These are phyloP conservation scores for Philonicus albiceps DNA, from an alignment of 2,888 invertebrate genomes.

Conservation along the genomic window DNA sequence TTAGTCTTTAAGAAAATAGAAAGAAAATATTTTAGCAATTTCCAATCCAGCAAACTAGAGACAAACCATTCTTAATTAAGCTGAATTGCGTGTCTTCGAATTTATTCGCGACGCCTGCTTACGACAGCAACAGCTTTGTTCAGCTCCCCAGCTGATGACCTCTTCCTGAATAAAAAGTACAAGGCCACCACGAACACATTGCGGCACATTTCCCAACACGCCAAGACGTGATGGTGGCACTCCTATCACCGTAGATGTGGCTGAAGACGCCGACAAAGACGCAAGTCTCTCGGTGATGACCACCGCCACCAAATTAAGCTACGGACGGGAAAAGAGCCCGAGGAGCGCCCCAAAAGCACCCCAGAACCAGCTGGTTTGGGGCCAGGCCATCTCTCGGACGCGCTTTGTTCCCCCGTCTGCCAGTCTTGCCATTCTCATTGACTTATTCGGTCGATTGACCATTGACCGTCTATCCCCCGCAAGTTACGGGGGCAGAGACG, in stretches of 20 bases:
- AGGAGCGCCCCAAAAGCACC: neutral
- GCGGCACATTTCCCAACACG: neutral
- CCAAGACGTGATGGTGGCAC: neutral
- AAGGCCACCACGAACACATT: conserved; percentile 16
- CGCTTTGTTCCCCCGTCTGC: neutral
- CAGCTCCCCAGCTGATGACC: conserved; percentile 26
- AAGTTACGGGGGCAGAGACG: neutral
- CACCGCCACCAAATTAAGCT: neutral
- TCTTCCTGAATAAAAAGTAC: conserved; percentile 15
- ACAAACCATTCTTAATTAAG: neutral
- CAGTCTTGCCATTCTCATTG: neutral
- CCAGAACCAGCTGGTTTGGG: neutral
- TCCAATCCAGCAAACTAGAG: neutral
- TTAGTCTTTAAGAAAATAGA: no score
- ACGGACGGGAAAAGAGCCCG: neutral
- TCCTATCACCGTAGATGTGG: neutral
- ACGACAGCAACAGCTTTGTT: neutral
- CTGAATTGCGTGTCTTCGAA: neutral
- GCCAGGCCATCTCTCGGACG: neutral
- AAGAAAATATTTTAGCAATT: neutral
- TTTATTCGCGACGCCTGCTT: neutral
- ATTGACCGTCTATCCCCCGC: neutral
- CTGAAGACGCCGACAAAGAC: neutral
- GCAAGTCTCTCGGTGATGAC: neutral
- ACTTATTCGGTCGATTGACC: conserved; percentile 6